These are phyloP conservation scores for Nematolebias whitei DNA, from an alignment of 2,113 vertebrate genomes.

Conservation along the genomic window DNA sequence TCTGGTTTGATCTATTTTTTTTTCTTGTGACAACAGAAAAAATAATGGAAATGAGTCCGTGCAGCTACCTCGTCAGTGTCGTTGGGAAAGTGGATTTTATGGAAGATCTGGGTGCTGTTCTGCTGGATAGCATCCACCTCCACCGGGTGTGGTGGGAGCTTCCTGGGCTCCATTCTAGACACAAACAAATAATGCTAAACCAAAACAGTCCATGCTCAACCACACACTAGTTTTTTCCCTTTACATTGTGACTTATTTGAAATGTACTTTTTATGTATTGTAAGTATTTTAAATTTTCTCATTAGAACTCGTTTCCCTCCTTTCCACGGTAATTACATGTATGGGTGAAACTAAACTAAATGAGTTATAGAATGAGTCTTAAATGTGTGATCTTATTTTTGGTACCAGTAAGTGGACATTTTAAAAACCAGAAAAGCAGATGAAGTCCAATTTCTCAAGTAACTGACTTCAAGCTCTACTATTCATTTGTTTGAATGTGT, in stretches of 20 bases:
- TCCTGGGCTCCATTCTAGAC: constrained; percentile 87
- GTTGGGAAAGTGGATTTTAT: constrained; percentile 91
- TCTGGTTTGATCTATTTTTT: background rate
- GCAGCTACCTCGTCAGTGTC: constrained; percentile 83
- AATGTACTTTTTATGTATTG: background rate
- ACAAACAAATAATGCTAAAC: constrained; percentile 3
- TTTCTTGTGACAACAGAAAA: background rate
- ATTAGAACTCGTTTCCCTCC: too few relatives aligned
- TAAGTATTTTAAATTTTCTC: background rate
- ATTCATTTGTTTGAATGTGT: too few relatives aligned
- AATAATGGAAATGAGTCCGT: background rate
- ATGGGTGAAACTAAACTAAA: too few relatives aligned
- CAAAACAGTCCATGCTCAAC: too few relatives aligned
- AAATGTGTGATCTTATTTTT: too few relatives aligned
- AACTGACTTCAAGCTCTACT: too few relatives aligned
- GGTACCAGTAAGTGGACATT: too few relatives aligned
- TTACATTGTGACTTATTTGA: background rate
- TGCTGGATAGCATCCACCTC: constrained; percentile 91
- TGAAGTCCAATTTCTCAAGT: too few relatives aligned
- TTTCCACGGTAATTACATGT: too few relatives aligned
- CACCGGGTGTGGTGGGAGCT: constrained; percentile 89
- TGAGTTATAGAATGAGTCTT: too few relatives aligned
- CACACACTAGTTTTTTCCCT: background rate
- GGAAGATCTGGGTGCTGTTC: constrained; percentile 87
- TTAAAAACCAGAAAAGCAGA: too few relatives aligned